Base-by-base conservation (phyloP, 2,797 vertebrate genomes). In the Columba guinea region DNA sequence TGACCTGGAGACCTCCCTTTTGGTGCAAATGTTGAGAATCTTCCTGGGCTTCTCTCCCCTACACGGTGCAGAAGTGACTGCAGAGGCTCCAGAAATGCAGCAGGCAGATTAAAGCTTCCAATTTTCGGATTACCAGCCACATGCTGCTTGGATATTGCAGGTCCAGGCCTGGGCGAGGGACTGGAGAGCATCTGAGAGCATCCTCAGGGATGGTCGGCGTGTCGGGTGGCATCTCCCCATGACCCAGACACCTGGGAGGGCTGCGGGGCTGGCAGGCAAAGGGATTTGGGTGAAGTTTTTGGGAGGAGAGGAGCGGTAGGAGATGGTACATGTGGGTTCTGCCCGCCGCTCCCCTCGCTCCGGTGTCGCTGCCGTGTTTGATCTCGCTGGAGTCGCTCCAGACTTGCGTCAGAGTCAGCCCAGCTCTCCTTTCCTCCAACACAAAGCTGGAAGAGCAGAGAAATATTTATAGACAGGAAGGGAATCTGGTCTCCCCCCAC, bases 401-500 rank as follows among this genome's bases (percentile, higher is more conserved):
- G 93, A 32, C 75, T 71, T 56, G 67, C 10, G 11, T 91, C 88
- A 65, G 81, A 65, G 69, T 15, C 74, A 8, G 80, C 70, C 80
- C 77, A 15, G 73, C 5, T 44, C 84, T 90, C 80, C 84, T 82
- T 15, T 58, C 73, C 83, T 84, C 88, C 3, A 2, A 32, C 75
- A 87, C 62, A 34, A 92, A 91, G 79, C 95, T 95, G 96, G 94
- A 92, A 83, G 78, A 71, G 87, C 88, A 70, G 74, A 65, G 67
- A 84, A 94, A 87, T 90, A 77, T 89, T 95, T 94, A 77, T 77
- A 77, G 94, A 46, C 93, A 93, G 94, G 93, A 95, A 94, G 92
- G 91, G 89, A 88, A 74, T 90, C 71, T 94, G 93, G 19, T 74
- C 65, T 94, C 92, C 89, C 93, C 95, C 95, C 95, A 80, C 94